Evolutionary conservation across 1,140 invertebrate genomes (phyloP), one percentile per base, ranked within the genome.

Genomic region (Heliconius congener): DNA sequence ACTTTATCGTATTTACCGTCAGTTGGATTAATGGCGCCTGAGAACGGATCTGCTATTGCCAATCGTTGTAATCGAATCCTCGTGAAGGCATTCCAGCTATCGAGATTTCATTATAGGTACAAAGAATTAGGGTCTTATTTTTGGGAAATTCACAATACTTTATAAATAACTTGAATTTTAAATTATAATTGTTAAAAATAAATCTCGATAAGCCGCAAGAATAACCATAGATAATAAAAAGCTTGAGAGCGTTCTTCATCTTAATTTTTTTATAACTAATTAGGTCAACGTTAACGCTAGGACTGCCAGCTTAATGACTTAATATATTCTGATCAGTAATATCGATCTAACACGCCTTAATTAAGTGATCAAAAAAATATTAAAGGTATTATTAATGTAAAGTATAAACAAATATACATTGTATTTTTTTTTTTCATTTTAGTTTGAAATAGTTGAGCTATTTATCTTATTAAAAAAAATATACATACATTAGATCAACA

Each of bases 1-100:
- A 76, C n/a, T 70, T 78, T 73, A 73, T 78, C 71, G 70, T 78
- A 78, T 73, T 78, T 78, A 78, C 70, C 70, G 71, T 57, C 76
- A 73, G 34, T 30, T 52, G 37, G 71, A 73, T 78, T 78, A 73
- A 78, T 78, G 34, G 46, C 39, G 52, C 34, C 50, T 78, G 34
- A 34, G 42, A 77, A 71, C 57, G 60, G n/a, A 73, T 78, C 71
- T 73, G 50, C 73, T 77, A 72, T 72, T 77, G 76, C 37, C 71
- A 72, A 46, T 57, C 74, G 30, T 52, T 42, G 70, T 71, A 77
- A 76, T 76, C 74, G 74, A 76, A 66, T 52, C 39, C 34, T 66
- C 74, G 27, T 66, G 23, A 66, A 66, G 60, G 60, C 27, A 66
- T 30, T 66, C 60, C 27, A 30, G 60, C 23, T 66, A 66, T 66